Evolutionary conservation across 2,888 invertebrate genomes (phyloP).

Genomic region (Sinelater perroti): DNA sequence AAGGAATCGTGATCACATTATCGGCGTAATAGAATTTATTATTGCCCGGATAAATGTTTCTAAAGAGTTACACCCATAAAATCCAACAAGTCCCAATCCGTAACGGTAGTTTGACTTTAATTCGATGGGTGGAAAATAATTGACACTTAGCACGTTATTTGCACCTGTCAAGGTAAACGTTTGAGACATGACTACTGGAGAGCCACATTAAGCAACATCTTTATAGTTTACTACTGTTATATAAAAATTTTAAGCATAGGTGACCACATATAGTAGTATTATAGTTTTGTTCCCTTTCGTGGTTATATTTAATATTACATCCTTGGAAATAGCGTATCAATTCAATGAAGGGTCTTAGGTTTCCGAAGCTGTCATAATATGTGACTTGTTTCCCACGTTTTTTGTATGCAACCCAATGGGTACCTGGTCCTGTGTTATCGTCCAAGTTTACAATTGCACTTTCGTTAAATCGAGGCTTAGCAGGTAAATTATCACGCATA

Average conservation of each 20-base stretch:
- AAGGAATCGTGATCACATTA: constrained; percentile 36
- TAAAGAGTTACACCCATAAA: no score
- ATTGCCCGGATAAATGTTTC: constrained; percentile 52
- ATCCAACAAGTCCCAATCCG: no score
- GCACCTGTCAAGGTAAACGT: no score
- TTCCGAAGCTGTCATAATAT: constrained; percentile 56
- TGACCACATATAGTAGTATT: constrained; percentile 23
- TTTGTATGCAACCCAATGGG: constrained; percentile 54
- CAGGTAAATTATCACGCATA: constrained; percentile 46
- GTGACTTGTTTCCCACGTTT: constrained; percentile 47
- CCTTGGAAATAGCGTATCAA: constrained; percentile 28
- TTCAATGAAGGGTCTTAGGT: constrained; percentile 48
- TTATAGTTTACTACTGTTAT: no score
- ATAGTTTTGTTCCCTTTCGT: constrained; percentile 26
- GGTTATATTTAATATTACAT: constrained; percentile 22
- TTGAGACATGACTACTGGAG: no score
- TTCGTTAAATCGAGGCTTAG: constrained; percentile 40
- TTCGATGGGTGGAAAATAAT: no score
- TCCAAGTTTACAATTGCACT: constrained; percentile 50
- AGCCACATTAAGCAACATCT: no score
- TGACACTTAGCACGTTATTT: no score
- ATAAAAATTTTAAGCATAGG: constrained; percentile 39
- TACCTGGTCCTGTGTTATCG: constrained; percentile 43
- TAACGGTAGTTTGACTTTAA: no score
- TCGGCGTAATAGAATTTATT: constrained; percentile 49